These are phyloP conservation scores for Morone saxatilis DNA, from an alignment of 2,113 vertebrate species.

Conservation along the genomic window DNA sequence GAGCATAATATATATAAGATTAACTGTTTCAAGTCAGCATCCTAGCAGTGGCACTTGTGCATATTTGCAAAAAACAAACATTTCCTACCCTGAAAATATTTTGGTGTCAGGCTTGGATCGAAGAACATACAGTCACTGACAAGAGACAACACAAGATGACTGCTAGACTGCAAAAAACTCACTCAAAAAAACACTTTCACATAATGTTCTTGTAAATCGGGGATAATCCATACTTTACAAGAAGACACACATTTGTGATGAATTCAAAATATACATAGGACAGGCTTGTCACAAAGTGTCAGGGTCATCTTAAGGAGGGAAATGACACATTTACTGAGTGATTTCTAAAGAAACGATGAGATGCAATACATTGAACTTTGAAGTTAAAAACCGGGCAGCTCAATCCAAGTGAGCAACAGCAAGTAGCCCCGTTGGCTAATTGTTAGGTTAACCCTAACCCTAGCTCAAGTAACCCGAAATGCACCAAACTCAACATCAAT, in stretches of 20 bases:
- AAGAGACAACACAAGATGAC: neutral
- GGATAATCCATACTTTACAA: too few species aligned
- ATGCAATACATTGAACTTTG: neutral
- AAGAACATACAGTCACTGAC: constrained; percentile 1
- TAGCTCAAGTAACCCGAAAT: neutral
- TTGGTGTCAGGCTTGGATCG: constrained; percentile 8
- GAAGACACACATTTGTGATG: neutral
- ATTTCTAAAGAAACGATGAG: neutral
- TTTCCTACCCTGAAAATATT: constrained; percentile 24
- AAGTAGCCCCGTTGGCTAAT: neutral
- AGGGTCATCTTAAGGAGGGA: too few species aligned
- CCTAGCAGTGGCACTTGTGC: neutral
- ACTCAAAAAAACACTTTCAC: neutral
- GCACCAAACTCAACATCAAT: constrained; percentile 11
- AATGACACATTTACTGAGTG: too few species aligned
- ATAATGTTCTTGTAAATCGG: neutral
- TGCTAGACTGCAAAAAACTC: neutral
- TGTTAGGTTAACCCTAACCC: too few species aligned
- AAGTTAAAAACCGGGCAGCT: neutral
- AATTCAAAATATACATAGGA: neutral
- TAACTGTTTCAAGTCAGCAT: neutral
- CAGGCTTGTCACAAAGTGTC: too few species aligned
- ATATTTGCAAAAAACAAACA: neutral
- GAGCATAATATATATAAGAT: constrained; percentile 11
- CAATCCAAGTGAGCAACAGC: neutral